These are phyloP conservation scores for Cyphomyrus discorhynchus DNA, from an alignment of 2,113 vertebrate genomes.

Conservation along the genomic window DNA sequence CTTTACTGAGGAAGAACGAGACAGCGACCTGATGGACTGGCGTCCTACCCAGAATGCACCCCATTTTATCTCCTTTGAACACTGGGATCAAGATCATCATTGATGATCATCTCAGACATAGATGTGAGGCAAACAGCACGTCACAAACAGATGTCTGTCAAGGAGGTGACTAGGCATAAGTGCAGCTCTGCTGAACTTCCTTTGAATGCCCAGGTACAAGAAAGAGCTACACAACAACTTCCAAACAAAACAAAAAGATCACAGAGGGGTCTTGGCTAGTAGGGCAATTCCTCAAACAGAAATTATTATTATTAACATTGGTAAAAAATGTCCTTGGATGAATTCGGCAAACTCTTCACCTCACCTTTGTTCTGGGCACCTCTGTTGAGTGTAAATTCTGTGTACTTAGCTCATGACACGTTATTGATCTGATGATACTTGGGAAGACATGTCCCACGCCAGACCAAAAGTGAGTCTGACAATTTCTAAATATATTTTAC, in stretches of 20 bases:
- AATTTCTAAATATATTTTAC: conserved; percentile 45
- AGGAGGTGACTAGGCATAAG: neutral
- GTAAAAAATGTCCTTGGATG: neutral
- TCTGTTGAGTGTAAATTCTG: neutral
- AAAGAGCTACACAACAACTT: neutral
- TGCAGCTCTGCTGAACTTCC: neutral
- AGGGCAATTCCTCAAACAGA: neutral
- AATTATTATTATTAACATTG: neutral
- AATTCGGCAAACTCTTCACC: neutral
- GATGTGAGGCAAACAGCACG: neutral
- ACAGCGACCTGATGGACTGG: neutral
- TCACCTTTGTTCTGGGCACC: neutral
- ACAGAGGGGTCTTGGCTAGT: neutral
- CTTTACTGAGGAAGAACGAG: neutral
- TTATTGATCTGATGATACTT: neutral
- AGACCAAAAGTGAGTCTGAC: neutral
- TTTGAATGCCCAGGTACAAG: neutral
- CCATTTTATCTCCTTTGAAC: neutral
- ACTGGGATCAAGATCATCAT: neutral
- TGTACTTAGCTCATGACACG: neutral
- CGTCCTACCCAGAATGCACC: neutral
- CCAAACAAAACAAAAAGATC: neutral
- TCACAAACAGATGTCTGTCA: neutral
- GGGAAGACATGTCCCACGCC: neutral
- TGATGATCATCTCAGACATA: neutral